Evolutionary conservation across 1,140 invertebrate species (phyloP), one percentile per base, ranked within the genome.

Genomic region (Trypoxylus dichotomus): DNA sequence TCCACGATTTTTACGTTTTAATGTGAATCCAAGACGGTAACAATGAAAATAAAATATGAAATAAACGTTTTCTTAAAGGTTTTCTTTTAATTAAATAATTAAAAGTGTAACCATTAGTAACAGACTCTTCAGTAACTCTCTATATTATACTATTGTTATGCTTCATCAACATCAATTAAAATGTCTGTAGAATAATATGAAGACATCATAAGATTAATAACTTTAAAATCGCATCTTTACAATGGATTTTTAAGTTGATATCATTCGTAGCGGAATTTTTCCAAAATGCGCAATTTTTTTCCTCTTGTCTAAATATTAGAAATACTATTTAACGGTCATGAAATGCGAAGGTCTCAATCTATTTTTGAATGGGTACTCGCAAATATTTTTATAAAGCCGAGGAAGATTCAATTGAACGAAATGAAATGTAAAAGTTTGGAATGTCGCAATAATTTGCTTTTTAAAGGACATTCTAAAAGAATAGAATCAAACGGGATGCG

Each of bases 271-370:
- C 10, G 32, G 32, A 10, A 58, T 21, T 58, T 43, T 58, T 19
- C 47, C 47, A 19, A 58, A 58, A 58, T 58, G 47, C 47, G 47
- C 21, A 58, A 19, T 8, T 58, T 58, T 58, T 58, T 63, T 63
- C 6, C 19, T 63, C 19, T 27, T 27, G 19, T 27, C 10, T 47
- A 47, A 47, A 47, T 63, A 63, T 24, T 13, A 63, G 60, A 63
- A 63, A 13, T 58, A 21, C 47, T 58, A 58, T 58, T 58, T 58
- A 21, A 24, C 25, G 21, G 25, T 25, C 60, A 13, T 63, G 60
- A 63, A 63, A 63, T 63, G 60, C 19, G 60, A 63, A 63, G 60
- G 60, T 63, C 60, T 63, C 25, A 63, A 63, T 63, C 60, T 63
- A 63, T 63, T 63, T 63, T 63, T 63, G 60, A 63, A 63, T 37